Base-by-base conservation (phyloP, 2,797 vertebrate genomes). In the Remorina albescens region DNA sequence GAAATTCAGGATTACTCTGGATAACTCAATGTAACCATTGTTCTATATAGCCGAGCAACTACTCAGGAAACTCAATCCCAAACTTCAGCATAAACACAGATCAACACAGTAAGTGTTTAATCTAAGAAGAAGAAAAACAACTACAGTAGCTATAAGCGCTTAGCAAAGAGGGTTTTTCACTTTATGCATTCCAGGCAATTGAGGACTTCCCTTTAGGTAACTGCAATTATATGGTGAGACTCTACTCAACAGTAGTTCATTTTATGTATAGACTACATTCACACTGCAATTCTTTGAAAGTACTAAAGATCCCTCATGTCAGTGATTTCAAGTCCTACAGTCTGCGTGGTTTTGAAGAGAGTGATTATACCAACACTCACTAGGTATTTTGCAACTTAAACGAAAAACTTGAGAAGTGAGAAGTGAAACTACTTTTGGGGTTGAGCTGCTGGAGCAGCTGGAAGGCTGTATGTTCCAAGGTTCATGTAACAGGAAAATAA, bases 401-500 rank as follows among this genome's bases (percentile, higher is more conserved):
- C 88, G 81, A 91, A 86, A 92, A 92, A 83, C 74, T 78, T 66
- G 67, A 82, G 64, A 84, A 66, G 37, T 16, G 91, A 93, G 94
- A 95, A 95, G 91, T 93, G 94, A 95, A 95, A 95, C 92, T 87
- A 64, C 83, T 89, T 91, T 88, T 84, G 80, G 86, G 78, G 88
- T 83, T 83, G 80, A 53, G 74, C 84, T 81, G 71, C 84, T 83
- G 89, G 91, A 90, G 90, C 94, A 95, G 93, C 94, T 95, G 93
- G 91, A 90, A 89, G 83, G 86, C 80, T 79, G 57, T 76, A 55
- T 86, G 87, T 82, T 90, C 91, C 89, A 90, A 90, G 87, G 89
- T 91, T 93, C 90, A 91, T 85, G 89, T 88, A 93, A 94, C 90
- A 91, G 89, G 91, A 94, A 93, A 94, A 91, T 92, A 90, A 92